Evolutionary conservation across 2,113 vertebrate species (phyloP).

Genomic region (Trochalopteron elliotii): DNA sequence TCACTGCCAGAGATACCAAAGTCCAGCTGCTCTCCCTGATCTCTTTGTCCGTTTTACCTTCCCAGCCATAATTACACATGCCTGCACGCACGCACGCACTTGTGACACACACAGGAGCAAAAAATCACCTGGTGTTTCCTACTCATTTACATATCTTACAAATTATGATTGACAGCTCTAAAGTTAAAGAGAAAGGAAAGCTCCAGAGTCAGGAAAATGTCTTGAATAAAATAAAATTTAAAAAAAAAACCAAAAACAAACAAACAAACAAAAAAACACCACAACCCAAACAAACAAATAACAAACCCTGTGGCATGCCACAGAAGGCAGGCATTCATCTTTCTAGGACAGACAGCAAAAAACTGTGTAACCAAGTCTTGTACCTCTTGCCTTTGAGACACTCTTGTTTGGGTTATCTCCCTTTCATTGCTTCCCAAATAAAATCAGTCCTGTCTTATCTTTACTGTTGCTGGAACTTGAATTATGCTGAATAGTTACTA

Average conservation of each 20-base stretch:
- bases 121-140: not conserved
- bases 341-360: not conserved
- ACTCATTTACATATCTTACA: not conserved
- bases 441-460: not conserved
- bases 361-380: not conserved
- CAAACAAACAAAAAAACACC: no score
- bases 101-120: not conserved
- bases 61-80: not conserved
- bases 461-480: not conserved
- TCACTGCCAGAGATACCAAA: constrained; percentile 26
- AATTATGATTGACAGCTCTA: not conserved
- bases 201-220: not conserved
- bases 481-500: not conserved
- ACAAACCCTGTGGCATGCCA: not conserved
- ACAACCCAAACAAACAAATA: no score
- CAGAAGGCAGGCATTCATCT: not conserved
- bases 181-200: not conserved
- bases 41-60: constrained; percentile 26
- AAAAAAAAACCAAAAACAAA: not conserved
- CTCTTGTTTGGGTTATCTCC: not conserved
- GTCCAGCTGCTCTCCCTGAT: constrained; percentile 48
- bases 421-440: not conserved
- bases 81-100: not conserved
- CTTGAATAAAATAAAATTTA: not conserved
- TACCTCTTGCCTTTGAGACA: not conserved